phyloP scores from a whole-genome alignment of 1,140 invertebrate species.

The Nasonia longicornis region DNA sequence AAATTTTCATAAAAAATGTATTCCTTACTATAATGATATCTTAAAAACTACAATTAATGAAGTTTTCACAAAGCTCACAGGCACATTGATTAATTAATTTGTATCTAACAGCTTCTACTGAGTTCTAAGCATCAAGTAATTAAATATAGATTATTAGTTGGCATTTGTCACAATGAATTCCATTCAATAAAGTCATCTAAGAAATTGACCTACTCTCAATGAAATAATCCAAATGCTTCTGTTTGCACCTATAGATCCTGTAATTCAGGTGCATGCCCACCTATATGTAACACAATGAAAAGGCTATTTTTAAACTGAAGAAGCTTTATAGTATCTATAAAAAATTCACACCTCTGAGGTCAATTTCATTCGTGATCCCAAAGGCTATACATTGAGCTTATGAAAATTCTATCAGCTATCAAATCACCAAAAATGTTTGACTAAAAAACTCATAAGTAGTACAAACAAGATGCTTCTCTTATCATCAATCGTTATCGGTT shows the following conservation, averaged over 20 bases:
- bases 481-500: too few relatives aligned
- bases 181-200: not conserved
- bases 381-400: not conserved
- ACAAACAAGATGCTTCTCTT: too few relatives aligned
- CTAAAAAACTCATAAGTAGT: too few relatives aligned
- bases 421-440: too few relatives aligned
- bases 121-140: not conserved
- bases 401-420: not conserved
- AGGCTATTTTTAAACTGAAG: not conserved
- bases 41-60: slow-evolving; percentile 40
- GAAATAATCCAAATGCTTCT: too few relatives aligned
- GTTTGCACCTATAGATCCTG: not conserved
- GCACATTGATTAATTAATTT: not conserved
- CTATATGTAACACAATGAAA: not conserved
- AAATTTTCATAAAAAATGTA: not conserved
- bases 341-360: not conserved
- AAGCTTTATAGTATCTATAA: not conserved
- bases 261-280: not conserved
- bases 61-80: slow-evolving; percentile 16
- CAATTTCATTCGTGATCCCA: not conserved
- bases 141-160: not conserved
- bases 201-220: not conserved
- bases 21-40: not conserved
- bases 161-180: not conserved
- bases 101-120: not conserved